These are phyloP conservation scores for Sinocyclocheilus grahami DNA, from an alignment of 2,113 vertebrate genomes.

Conservation along the genomic window DNA sequence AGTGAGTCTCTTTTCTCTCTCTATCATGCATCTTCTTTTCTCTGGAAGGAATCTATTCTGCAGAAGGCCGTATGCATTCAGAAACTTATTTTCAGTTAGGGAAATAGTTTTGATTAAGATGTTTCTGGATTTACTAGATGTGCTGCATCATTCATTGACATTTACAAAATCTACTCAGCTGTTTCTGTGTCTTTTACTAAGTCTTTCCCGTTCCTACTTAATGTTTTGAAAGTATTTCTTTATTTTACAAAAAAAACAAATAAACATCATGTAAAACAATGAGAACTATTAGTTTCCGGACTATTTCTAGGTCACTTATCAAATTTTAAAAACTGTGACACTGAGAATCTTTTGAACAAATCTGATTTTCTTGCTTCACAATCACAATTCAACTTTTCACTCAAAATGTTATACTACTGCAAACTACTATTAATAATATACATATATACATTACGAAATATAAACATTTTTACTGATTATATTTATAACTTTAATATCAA, in stretches of 20 bases:
- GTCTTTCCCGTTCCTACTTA: too few species aligned
- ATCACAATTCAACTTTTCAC: too few species aligned
- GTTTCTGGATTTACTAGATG: background rate
- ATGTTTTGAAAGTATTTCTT: too few species aligned
- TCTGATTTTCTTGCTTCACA: background rate
- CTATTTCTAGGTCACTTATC: too few species aligned
- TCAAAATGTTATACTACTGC: background rate
- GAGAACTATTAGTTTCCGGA: too few species aligned
- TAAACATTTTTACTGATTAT: background rate
- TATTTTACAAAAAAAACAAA: too few species aligned
- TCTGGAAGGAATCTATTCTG: conserved; percentile 1
- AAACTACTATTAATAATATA: background rate
- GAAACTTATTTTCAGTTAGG: background rate
- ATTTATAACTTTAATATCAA: background rate
- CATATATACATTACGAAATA: background rate
- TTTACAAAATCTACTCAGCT: too few species aligned
- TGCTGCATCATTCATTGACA: too few species aligned
- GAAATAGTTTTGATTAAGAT: background rate
- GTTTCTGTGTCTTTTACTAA: too few species aligned
- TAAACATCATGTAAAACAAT: too few species aligned
- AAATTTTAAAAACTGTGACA: too few species aligned
- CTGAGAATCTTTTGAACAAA: too few species aligned
- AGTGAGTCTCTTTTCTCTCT: background rate
- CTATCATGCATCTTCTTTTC: background rate
- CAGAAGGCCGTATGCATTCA: background rate